Base-by-base conservation (phyloP, 1,140 invertebrate species). In the Leucophenga varia region DNA sequence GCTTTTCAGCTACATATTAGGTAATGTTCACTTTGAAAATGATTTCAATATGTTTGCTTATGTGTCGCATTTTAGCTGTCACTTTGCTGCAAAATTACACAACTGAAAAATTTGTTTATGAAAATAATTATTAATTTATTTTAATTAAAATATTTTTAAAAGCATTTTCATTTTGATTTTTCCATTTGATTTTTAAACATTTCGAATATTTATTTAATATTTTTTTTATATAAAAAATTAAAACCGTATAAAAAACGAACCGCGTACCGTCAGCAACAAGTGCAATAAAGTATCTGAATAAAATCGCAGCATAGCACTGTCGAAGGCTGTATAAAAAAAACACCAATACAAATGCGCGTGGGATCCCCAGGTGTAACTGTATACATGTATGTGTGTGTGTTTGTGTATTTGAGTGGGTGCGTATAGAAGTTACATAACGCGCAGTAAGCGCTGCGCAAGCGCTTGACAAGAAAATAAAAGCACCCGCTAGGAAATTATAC, bases 191-290 rank as follows among this genome's bases (percentile, higher is more conserved):
- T 34, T 34, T 34, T n/a, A 34, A 34, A 34, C 8, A 34, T 34
- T 14, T 34, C n/a, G n/a, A n/a, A n/a, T n/a, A n/a, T n/a, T 34
- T 34, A 34, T 25, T 25, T 25, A 5, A 25, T 6, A 34, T 9
- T 34, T 34, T n/a, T 4, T 34, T 34, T 34, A 34, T n/a, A 8
- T 34, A 34, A 14, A 34, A 9, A 34, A 34, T 34, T 34, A 6
- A n/a, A 14, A 9, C 13, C 4, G 31, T 14, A 4, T 8, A 6
- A 34, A 34, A 34, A 32, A 14, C 43, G 36, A 30, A 47, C 31
- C 47, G 57, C 53, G 56, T 45, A 51, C 43, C 57, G 56, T 52
- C 59, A 67, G 63, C 63, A 67, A 67, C 63, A 67, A 67, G 63
- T 67, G 63, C 54, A 67, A 56, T 63, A 52, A 20, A 53, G 59